Conservation (phyloP, 2,888 invertebrate species). For the Pelosia muscerda region DNA sequence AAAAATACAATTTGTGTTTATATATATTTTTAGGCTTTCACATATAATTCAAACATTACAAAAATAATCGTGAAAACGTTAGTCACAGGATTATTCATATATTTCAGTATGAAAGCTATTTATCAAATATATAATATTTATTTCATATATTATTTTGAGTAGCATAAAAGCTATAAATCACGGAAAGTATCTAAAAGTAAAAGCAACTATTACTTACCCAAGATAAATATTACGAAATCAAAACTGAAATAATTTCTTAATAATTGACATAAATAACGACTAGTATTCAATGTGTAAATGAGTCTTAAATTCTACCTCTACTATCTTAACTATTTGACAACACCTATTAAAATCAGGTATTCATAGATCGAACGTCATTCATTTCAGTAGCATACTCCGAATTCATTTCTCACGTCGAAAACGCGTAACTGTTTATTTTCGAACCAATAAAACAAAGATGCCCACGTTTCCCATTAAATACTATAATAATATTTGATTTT, state of each 20-base stretch:
- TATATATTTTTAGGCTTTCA: conserved; percentile 16
- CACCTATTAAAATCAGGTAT: conserved; percentile 53
- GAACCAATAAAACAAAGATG: conserved; percentile 72
- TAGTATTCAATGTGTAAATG: not conserved
- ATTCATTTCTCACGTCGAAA: conserved; percentile 56
- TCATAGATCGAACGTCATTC: conserved; percentile 47
- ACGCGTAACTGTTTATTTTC: conserved; percentile 63
- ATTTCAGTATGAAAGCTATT: conserved; percentile 15
- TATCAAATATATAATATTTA: conserved; percentile 18
- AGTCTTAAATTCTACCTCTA: not conserved
- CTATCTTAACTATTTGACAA: conserved; percentile 39
- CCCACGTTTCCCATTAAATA: conserved; percentile 70
- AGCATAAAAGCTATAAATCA: conserved; percentile 23
- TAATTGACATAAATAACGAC: not conserved
- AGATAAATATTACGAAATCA: not conserved
- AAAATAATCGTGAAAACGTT: conserved; percentile 17
- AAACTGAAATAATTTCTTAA: not conserved
- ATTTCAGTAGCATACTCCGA: conserved; percentile 47
- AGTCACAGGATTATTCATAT: conserved; percentile 19
- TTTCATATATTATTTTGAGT: conserved; percentile 18
- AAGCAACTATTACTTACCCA: conserved; percentile 2
- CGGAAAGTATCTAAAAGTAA: conserved; percentile 12
- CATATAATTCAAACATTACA: conserved; percentile 15
- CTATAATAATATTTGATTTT: conserved; percentile 76
- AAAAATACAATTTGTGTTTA: conserved; percentile 9